Percentiles rank a stretch among this genome's conserved stretches.
Evolutionary conservation across 2,113 vertebrate genomes (phyloP).

Genomic region (Puffinus mauretanicus): DNA sequence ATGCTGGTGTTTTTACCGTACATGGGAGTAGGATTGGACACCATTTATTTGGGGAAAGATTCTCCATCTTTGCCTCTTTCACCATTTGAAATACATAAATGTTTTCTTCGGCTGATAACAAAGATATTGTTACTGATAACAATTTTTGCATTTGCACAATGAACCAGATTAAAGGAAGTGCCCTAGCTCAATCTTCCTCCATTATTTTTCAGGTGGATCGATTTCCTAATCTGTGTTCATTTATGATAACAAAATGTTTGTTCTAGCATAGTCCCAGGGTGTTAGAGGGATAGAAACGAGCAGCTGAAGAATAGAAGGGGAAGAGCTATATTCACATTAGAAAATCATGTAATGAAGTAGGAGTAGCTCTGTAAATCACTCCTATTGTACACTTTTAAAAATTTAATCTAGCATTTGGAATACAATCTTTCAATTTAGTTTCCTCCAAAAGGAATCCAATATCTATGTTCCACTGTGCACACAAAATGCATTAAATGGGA

Average conservation of each 20-base stretch:
- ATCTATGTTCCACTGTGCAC: not conserved
- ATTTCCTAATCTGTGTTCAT: not conserved
- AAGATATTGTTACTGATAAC: not conserved
- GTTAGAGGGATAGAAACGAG: not conserved
- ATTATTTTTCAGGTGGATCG: not conserved
- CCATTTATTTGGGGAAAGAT: not conserved
- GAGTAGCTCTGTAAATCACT: not conserved
- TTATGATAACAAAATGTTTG: not conserved
- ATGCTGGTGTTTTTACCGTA: not conserved
- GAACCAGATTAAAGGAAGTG: not conserved
- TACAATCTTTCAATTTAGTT: not conserved
- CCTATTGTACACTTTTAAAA: not conserved
- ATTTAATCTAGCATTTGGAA: not conserved
- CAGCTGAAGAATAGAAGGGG: not conserved
- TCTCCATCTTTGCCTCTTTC: not conserved
- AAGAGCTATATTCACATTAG: not conserved
- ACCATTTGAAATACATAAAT: not conserved
- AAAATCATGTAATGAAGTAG: not conserved
- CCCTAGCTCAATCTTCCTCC: not conserved
- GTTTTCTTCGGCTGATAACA: not conserved
- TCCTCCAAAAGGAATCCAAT: not conserved
- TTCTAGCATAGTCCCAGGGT: not conserved
- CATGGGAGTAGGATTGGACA: not conserved
- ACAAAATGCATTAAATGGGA: not conserved
- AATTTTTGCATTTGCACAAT: not conserved